Conservation (phyloP, 2,113 vertebrate species). For the Cynopterus brachyotis region DNA sequence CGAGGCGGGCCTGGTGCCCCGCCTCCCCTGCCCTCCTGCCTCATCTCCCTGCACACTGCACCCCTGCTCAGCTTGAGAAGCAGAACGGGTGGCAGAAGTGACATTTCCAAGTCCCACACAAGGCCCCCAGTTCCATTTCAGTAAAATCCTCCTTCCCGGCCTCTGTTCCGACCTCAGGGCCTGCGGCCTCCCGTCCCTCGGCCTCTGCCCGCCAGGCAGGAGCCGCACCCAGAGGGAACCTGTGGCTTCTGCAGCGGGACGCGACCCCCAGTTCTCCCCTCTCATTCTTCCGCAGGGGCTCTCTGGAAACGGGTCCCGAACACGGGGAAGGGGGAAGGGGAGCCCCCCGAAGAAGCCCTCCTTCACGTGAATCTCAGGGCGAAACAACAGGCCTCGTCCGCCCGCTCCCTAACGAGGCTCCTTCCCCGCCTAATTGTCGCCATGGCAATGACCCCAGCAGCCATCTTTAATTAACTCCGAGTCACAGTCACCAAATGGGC, state of each 20-base stretch:
- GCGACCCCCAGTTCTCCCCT: background rate
- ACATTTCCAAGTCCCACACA: background rate
- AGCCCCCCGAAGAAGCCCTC: background rate
- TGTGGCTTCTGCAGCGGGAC: background rate
- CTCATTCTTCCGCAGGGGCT: background rate
- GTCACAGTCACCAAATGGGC: conserved; percentile 84
- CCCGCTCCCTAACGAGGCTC: conserved; percentile 83
- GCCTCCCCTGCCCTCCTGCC: no score
- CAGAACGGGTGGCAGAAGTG: background rate
- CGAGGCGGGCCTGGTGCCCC: no score
- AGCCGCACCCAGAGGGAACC: background rate
- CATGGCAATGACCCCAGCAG: conserved; percentile 88
- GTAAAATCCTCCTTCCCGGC: background rate
- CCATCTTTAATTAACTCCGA: conserved; percentile 89
- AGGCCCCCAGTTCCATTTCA: background rate
- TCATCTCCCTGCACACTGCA: no score
- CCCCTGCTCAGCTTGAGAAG: background rate
- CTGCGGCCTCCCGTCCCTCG: background rate
- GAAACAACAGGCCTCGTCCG: conserved; percentile 79
- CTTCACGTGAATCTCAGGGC: conserved; percentile 62
- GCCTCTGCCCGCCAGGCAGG: background rate
- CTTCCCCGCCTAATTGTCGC: conserved; percentile 88
- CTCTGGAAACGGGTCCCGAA: background rate
- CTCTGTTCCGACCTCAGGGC: background rate
- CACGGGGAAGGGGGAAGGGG: background rate